Evolutionary conservation across 2,797 vertebrate species (phyloP).

Genomic region (Xiphophorus birchmanni): DNA sequence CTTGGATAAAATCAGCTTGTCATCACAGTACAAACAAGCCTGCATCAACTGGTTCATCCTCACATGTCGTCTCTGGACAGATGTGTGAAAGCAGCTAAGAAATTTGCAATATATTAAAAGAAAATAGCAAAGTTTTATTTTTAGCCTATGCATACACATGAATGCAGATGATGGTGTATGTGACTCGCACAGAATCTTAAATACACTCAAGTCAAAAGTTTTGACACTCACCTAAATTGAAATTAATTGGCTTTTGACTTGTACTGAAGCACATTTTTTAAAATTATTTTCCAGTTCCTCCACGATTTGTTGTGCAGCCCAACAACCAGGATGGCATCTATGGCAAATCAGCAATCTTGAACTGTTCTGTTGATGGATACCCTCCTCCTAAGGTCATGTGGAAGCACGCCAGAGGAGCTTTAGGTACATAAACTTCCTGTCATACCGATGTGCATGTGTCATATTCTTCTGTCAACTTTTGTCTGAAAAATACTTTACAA

Average conservation of each 20-base stretch:
- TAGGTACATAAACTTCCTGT: constrained; percentile 56
- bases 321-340: constrained; percentile 99
- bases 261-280: neutral
- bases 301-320: constrained; percentile 96
- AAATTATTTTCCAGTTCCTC: constrained; percentile 84
- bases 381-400: constrained; percentile 98
- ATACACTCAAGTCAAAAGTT: neutral
- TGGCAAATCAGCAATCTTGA: constrained; percentile 94
- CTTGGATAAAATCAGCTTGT: neutral
- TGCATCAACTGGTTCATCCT: neutral
- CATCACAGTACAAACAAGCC: neutral
- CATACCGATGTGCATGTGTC: constrained; percentile 8
- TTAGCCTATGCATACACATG: neutral
- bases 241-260: neutral
- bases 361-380: constrained; percentile 97
- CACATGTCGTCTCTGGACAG: neutral
- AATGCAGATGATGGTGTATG: neutral
- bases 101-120: neutral
- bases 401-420: constrained; percentile 94
- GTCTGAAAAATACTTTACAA: neutral
- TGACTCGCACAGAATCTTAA: neutral
- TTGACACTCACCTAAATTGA: neutral
- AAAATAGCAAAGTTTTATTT: neutral
- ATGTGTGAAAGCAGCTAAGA: neutral
- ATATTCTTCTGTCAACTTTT: constrained; percentile 19